Evolutionary conservation across 2,888 invertebrate genomes (phyloP).

Genomic region (Eremobia ochroleuca): DNA sequence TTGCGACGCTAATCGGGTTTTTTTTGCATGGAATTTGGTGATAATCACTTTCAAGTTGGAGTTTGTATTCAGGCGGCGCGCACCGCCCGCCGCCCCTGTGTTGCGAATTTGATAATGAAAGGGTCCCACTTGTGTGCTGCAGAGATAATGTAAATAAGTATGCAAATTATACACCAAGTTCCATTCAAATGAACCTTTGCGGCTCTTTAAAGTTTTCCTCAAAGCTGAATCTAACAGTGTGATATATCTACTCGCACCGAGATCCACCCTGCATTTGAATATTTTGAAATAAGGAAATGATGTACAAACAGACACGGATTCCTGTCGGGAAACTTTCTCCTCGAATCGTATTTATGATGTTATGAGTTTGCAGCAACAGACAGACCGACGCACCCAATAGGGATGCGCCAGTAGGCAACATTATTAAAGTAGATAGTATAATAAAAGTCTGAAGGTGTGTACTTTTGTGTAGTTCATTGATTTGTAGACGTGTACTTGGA

Average conservation of each 20-base stretch:
- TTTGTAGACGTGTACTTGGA: constrained; percentile 34
- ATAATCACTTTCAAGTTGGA: constrained; percentile 87
- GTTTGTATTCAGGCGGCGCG: constrained; percentile 86
- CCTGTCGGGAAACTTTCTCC: constrained; percentile 78
- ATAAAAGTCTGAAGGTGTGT: constrained; percentile 38
- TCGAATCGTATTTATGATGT: constrained; percentile 79
- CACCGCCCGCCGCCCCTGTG: constrained; percentile 78
- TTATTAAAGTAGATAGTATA: constrained; percentile 54
- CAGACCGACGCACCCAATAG: constrained; percentile 67
- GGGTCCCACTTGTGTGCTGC: constrained; percentile 90
- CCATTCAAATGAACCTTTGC: constrained; percentile 89
- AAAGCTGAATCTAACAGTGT: constrained; percentile 80
- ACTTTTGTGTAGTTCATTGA: constrained; percentile 41
- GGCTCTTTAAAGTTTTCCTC: constrained; percentile 87
- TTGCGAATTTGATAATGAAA: constrained; percentile 90
- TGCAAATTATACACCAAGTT: constrained; percentile 90
- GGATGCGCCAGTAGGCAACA: constrained; percentile 50
- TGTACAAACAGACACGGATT: constrained; percentile 81
- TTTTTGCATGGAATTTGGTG: constrained; percentile 84
- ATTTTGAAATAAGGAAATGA: constrained; percentile 82
- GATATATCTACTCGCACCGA: constrained; percentile 76
- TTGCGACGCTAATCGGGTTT: constrained; percentile 82
- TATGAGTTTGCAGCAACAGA: constrained; percentile 72
- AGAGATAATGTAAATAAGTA: constrained; percentile 91
- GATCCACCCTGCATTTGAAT: constrained; percentile 76